Percentiles rank a stretch among this genome's conserved stretches.
Conservation (phyloP, 2,113 vertebrate genomes). For the Oceanodroma tethys region DNA sequence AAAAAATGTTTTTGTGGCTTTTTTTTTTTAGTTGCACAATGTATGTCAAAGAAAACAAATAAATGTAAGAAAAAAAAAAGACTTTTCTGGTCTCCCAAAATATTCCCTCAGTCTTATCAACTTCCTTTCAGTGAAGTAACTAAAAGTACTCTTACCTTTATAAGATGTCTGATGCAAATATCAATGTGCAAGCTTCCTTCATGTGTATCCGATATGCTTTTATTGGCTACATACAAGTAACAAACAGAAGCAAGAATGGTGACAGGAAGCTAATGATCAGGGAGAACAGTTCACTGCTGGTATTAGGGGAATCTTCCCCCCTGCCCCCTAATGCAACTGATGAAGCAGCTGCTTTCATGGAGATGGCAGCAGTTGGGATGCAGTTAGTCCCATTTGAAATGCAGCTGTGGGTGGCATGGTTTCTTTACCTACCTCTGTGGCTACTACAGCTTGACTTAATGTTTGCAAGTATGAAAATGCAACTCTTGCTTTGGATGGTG, state of each 20-base stretch:
- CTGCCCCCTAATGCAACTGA: no score
- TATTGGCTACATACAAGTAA: neutral
- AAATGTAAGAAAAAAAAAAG: neutral
- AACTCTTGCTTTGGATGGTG: neutral
- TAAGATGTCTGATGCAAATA: neutral
- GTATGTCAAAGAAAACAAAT: neutral
- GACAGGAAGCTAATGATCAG: neutral
- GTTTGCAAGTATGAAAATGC: neutral
- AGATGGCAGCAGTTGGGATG: fast-evolving
- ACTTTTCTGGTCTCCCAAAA: neutral
- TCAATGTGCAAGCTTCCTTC: neutral
- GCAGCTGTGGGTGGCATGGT: neutral
- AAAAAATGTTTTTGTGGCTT: neutral
- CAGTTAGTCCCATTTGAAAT: neutral
- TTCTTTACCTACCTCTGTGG: neutral
- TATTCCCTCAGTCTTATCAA: neutral
- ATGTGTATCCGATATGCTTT: neutral
- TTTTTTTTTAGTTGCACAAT: neutral
- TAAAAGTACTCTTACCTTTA: neutral
- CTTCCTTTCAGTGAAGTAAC: neutral
- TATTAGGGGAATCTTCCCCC: no score
- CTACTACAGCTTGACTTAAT: neutral
- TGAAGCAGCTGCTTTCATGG: neutral
- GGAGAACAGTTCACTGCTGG: neutral
- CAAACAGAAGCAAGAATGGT: neutral